These are phyloP conservation scores for Percopsis transmontana DNA, from an alignment of 2,113 vertebrate genomes.

Conservation along the genomic window DNA sequence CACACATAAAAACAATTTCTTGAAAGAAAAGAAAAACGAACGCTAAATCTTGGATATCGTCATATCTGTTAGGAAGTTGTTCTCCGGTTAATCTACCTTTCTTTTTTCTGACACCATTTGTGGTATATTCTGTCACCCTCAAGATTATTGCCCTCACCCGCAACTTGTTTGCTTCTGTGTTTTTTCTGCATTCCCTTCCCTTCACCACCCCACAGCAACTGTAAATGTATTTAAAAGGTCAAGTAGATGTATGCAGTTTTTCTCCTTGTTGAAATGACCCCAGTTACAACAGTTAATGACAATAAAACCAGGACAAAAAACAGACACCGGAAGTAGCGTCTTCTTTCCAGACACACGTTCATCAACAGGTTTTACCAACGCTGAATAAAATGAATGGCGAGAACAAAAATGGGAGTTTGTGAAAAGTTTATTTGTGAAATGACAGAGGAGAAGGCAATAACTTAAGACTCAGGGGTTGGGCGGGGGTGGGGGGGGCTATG, in stretches of 20 bases:
- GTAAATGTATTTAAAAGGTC: constrained; percentile 95
- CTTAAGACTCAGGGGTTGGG: constrained; percentile 74
- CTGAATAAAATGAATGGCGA: not conserved
- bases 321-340: constrained; percentile 51
- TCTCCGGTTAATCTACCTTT: constrained; percentile 78
- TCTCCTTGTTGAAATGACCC: constrained; percentile 90
- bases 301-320: constrained; percentile 82
- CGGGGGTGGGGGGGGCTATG: constrained; percentile 28
- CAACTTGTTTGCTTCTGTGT: constrained; percentile 82
- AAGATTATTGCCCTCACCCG: constrained; percentile 73
- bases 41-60: constrained; percentile 75
- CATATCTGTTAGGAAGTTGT: constrained; percentile 87
- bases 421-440: constrained; percentile 86
- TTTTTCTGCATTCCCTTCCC: constrained; percentile 80
- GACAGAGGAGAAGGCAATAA: constrained; percentile 78
- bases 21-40: constrained; percentile 28
- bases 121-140: constrained; percentile 84
- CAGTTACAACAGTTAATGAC: constrained; percentile 76
- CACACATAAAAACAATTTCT: constrained; percentile 60
- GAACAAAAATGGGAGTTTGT: constrained; percentile 67
- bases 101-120: constrained; percentile 80
- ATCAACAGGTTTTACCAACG: not conserved
- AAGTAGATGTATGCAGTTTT: constrained; percentile 95
- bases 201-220: constrained; percentile 80
- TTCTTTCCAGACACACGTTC: constrained; percentile 5